Evolutionary conservation across 2,888 invertebrate species (phyloP).

Genomic region (Agonum fuliginosum): DNA sequence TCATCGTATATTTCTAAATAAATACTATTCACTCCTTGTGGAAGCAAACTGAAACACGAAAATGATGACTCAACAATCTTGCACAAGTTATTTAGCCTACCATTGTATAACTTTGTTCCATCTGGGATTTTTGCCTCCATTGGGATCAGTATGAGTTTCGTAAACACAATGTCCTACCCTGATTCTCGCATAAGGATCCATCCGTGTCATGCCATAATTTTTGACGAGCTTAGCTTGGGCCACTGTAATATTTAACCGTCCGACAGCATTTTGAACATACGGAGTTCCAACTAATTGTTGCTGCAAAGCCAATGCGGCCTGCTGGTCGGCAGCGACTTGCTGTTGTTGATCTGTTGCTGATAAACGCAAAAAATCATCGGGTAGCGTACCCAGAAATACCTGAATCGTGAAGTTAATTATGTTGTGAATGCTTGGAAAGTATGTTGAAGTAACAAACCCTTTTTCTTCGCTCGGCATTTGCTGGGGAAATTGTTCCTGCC

Average conservation of each 20-base stretch:
- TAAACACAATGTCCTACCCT: slow-evolving; percentile 95
- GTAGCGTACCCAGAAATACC: slow-evolving; percentile 88
- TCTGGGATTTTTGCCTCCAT: slow-evolving; percentile 94
- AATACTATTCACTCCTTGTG: slow-evolving; percentile 90
- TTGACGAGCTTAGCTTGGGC: slow-evolving; percentile 94
- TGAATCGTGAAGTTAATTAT: slow-evolving; percentile 66
- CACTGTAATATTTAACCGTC: slow-evolving; percentile 89
- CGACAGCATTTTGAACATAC: slow-evolving; percentile 75
- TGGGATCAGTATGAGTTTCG: slow-evolving; percentile 96
- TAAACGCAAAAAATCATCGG: slow-evolving; percentile 83
- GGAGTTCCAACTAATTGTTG: slow-evolving; percentile 77
- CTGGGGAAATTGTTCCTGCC: slow-evolving; percentile 71
- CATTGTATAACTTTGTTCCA: slow-evolving; percentile 98
- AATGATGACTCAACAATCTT: background rate
- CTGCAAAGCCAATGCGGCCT: slow-evolving; percentile 84
- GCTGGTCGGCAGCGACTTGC: slow-evolving; percentile 85
- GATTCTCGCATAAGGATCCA: slow-evolving; percentile 97
- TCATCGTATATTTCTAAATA: slow-evolving; percentile 98
- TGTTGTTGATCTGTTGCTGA: slow-evolving; percentile 78
- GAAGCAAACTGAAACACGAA: slow-evolving; percentile 80
- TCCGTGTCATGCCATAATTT: slow-evolving; percentile 95
- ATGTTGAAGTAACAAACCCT: slow-evolving; percentile 70
- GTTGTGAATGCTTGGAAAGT: background rate
- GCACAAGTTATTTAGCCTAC: slow-evolving; percentile 73
- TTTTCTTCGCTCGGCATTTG: slow-evolving; percentile 74